Evolutionary conservation across 2,113 vertebrate genomes (phyloP), one percentile per base, ranked within the genome.

Genomic region (Nannospalax galili): DNA sequence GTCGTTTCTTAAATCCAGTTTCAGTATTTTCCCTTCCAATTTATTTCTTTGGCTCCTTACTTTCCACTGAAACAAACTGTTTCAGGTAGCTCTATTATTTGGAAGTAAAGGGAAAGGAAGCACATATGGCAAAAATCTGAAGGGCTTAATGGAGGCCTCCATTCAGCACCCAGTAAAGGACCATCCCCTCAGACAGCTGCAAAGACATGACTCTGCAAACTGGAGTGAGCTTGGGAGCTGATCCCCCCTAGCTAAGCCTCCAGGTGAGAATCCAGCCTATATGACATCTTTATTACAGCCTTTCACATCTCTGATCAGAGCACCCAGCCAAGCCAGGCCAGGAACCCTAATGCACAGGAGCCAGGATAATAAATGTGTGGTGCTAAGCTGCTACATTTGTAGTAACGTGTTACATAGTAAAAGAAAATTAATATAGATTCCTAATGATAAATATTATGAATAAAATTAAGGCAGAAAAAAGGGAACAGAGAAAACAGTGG

Each of bases 1-100:
- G 88, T 86, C 90, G 22, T 70, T 90, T 95, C 62, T 92, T 35
- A 92, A 90, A 86, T 58, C 40, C 75, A 92, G 58, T 73, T 89
- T 58, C 70, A 64, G 35, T n/a, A 81, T 90, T 82, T 93, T 84
- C 35, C 10, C 69, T 56, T 65, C 11, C 32, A 42, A 70, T 87
- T 52, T 48, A 22, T 45, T 74, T 26, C 22, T 64, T 32, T 56
- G 72, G 37, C 9, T 84, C 15, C 81, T 52, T 77, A 70, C 30
- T 84, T 91, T 37, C 56, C 42, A 42, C 28, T 35, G 10, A 75
- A 5, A 28, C 48, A 75, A 72, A 73, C 1, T 60, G 11, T 52
- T 78, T 84, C n/a, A 35, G 28, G 19, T 20, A 95, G 48, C 56
- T 72, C 35, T 60, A 69, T 85, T 87, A 91, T 75, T 19, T 52